phyloP scores from a whole-genome alignment of 1,140 invertebrate genomes.

The Drosophila busckii region DNA sequence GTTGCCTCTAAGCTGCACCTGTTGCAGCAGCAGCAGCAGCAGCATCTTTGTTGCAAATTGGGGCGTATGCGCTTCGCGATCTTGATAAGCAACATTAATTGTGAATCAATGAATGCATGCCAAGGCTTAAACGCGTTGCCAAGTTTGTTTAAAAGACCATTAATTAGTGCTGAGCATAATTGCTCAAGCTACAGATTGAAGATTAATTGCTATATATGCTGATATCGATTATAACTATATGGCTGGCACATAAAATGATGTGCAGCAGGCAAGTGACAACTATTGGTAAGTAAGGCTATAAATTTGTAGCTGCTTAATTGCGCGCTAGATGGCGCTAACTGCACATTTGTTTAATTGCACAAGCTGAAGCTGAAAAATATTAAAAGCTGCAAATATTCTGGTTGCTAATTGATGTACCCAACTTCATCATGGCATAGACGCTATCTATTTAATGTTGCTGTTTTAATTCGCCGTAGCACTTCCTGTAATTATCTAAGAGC shows the following conservation, averaged over 20 bases:
- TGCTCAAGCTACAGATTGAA: conserved; percentile 44
- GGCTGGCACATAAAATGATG: not conserved
- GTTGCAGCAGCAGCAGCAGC: conserved; percentile 7
- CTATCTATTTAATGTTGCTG: conserved; percentile 70
- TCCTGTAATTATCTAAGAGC: conserved; percentile 48
- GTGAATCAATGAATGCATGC: conserved; percentile 73
- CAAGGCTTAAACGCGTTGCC: conserved; percentile 60
- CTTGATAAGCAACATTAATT: conserved; percentile 72
- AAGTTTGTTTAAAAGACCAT: conserved; percentile 70
- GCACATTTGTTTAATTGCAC: conserved; percentile 42
- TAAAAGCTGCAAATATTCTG: conserved; percentile 21
- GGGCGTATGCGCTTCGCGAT: conserved; percentile 56
- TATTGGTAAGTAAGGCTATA: conserved; percentile 28
- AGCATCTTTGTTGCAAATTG: conserved; percentile 52
- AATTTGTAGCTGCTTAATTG: conserved; percentile 33
- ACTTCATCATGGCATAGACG: conserved; percentile 36
- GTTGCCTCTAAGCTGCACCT: conserved; percentile 30
- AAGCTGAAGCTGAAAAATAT: conserved; percentile 10
- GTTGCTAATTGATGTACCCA: conserved; percentile 47
- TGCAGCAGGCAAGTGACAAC: conserved; percentile 40
- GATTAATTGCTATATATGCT: conserved; percentile 65
- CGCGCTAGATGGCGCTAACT: conserved; percentile 34
- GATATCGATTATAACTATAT: conserved; percentile 39
- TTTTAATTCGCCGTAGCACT: conserved; percentile 66
- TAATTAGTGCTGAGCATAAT: conserved; percentile 62